Conservation (phyloP, 2,113 vertebrate genomes). For the Alligator sinensis region DNA sequence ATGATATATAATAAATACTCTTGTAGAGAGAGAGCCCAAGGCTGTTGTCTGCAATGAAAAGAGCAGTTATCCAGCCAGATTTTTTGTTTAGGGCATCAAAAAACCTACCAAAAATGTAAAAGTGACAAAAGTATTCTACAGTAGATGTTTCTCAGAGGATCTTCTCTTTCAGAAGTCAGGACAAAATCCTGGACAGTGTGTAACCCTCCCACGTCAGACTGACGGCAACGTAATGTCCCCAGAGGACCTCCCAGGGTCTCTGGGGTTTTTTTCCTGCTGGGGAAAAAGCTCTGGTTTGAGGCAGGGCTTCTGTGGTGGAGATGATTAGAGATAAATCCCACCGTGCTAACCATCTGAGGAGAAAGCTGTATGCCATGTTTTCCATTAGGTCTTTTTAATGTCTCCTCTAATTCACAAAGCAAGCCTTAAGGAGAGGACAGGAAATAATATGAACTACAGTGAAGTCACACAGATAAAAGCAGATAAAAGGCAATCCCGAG, state of each 20-base stretch:
- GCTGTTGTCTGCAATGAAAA: background rate
- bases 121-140: too few relatives aligned
- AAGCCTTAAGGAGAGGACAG: background rate
- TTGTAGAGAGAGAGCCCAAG: background rate
- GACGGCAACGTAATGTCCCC: background rate
- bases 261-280: background rate
- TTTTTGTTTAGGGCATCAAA: background rate
- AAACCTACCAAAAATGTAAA: too few relatives aligned
- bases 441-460: too few relatives aligned
- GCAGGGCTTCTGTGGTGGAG: too few relatives aligned
- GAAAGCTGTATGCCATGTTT: too few relatives aligned
- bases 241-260: background rate
- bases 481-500: too few relatives aligned
- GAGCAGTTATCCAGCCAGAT: background rate
- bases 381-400: background rate
- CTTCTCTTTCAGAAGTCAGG: too few relatives aligned
- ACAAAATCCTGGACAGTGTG: too few relatives aligned
- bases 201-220: background rate
- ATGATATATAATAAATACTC: background rate
- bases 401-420: background rate
- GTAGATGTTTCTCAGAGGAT: too few relatives aligned
- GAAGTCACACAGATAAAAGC: too few relatives aligned
- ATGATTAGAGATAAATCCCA: too few relatives aligned
- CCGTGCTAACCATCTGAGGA: too few relatives aligned
- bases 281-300: background rate